A percentile compares a stretch with the other conserved stretches of the same genome.
phyloP scores from a whole-genome alignment of 2,797 vertebrate genomes.

The Falco rusticolus region DNA sequence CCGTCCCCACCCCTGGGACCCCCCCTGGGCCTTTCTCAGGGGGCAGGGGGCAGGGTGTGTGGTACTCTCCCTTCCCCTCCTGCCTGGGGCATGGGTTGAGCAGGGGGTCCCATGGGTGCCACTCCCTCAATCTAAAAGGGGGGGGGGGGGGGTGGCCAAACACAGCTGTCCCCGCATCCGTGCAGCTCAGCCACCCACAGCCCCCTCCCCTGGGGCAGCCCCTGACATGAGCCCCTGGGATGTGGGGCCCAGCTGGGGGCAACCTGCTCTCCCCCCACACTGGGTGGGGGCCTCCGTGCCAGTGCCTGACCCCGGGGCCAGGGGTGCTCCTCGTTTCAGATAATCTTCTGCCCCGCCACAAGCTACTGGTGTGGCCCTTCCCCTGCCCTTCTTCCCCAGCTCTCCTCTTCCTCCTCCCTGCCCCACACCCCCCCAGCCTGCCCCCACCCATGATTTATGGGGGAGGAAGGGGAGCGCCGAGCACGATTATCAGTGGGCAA shows the following conservation, averaged over 20 bases:
- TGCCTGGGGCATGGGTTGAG: not conserved
- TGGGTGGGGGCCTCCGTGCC: not conserved
- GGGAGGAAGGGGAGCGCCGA: not conserved
- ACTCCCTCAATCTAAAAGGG: too few relatives aligned
- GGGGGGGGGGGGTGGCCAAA: too few relatives aligned
- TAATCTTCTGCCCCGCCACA: not conserved
- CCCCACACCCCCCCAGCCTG: not conserved
- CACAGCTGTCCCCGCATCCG: rapidly evolving
- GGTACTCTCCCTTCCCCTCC: not conserved
- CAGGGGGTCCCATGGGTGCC: not conserved
- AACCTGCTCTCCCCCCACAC: rapidly evolving
- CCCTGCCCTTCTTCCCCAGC: not conserved
- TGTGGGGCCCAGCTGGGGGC: not conserved
- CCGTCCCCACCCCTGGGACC: too few relatives aligned
- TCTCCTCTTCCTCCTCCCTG: not conserved
- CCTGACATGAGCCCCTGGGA: rapidly evolving
- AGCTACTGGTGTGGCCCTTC: not conserved
- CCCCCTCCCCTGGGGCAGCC: not conserved
- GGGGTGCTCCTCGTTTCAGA: not conserved
- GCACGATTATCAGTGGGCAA: not conserved
- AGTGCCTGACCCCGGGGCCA: not conserved
- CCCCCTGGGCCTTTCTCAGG: too few relatives aligned
- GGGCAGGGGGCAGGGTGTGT: not conserved
- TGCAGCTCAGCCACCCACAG: not conserved
- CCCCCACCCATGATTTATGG: not conserved